Conservation (phyloP, 2,113 vertebrate species). For the Petaurus breviceps region DNA sequence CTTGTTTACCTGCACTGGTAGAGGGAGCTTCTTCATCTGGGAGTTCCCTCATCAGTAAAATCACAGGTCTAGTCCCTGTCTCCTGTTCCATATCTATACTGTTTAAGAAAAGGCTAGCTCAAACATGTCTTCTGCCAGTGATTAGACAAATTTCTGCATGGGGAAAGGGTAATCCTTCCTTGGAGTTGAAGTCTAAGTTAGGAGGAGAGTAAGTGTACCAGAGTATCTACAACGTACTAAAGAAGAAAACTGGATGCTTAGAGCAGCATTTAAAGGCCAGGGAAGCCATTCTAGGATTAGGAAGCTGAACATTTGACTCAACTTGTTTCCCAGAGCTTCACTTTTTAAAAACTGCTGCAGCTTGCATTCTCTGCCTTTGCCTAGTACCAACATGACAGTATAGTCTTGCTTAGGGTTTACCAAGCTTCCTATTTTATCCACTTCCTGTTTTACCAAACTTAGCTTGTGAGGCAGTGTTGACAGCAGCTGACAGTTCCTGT, state of each 20-base stretch:
- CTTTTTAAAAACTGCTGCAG: background rate
- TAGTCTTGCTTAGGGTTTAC: background rate
- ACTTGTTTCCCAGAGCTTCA: background rate
- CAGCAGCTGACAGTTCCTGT: background rate
- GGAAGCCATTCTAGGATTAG: no score
- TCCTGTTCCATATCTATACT: background rate
- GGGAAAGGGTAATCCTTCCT: background rate
- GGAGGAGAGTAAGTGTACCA: background rate
- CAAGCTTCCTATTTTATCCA: background rate
- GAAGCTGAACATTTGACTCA: background rate
- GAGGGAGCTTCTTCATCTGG: background rate
- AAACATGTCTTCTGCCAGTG: no score
- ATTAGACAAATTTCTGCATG: background rate
- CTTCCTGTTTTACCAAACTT: background rate
- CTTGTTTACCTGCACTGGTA: background rate
- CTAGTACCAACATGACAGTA: background rate
- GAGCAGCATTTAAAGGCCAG: no score
- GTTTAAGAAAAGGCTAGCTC: background rate
- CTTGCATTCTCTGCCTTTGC: background rate
- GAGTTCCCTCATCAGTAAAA: background rate
- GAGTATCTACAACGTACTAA: background rate
- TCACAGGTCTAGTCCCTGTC: background rate
- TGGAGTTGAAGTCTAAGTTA: background rate
- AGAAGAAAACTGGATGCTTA: background rate
- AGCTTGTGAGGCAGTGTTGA: no score